phyloP scores from a whole-genome alignment of 2,888 invertebrate species.

The Cistogaster globosa region DNA sequence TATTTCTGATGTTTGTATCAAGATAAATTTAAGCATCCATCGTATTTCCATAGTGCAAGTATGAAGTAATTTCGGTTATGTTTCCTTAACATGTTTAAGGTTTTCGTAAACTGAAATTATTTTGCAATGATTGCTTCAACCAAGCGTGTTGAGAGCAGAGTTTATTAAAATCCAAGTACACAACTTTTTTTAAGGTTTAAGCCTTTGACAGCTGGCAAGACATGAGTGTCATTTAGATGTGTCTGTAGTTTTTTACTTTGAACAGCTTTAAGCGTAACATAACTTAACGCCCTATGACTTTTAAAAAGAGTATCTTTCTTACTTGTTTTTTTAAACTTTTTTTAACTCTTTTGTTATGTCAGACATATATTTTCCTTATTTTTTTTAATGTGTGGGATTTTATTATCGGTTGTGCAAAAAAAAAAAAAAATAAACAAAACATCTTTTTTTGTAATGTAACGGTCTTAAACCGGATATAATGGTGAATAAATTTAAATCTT shows the following conservation, averaged over 20 bases:
- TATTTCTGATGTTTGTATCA: slow-evolving; percentile 40
- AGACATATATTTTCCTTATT: slow-evolving; percentile 16
- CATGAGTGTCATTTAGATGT: slow-evolving; percentile 3
- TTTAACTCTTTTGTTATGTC: slow-evolving; percentile 40
- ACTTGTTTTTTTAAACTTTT: slow-evolving; percentile 30
- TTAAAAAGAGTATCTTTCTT: slow-evolving; percentile 22
- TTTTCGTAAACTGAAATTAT: slow-evolving; percentile 55
- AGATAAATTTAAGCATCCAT: slow-evolving; percentile 60
- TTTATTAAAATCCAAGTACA: slow-evolving; percentile 13
- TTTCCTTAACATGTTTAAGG: slow-evolving; percentile 40
- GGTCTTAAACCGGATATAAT: slow-evolving; percentile 58
- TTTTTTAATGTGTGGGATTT: slow-evolving; percentile 55
- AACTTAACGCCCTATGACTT: slow-evolving; percentile 64
- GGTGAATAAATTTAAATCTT: slow-evolving; percentile 47
- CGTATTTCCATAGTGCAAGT: slow-evolving; percentile 10
- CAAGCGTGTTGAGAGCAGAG: slow-evolving; percentile 25
- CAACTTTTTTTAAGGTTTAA: slow-evolving; percentile 8
- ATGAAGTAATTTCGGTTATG: slow-evolving; percentile 66
- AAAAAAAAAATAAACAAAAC: neutral
- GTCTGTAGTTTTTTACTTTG: slow-evolving; percentile 16
- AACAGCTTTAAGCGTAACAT: slow-evolving; percentile 1
- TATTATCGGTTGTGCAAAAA: slow-evolving; percentile 60
- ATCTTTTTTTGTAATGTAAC: slow-evolving; percentile 41
- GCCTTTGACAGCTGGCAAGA: slow-evolving; percentile 55
- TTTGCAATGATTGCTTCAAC: slow-evolving; percentile 60